Evolutionary conservation across 1,140 invertebrate species (phyloP), one percentile per base, ranked within the genome.

Genomic region (Diprion similis): DNA sequence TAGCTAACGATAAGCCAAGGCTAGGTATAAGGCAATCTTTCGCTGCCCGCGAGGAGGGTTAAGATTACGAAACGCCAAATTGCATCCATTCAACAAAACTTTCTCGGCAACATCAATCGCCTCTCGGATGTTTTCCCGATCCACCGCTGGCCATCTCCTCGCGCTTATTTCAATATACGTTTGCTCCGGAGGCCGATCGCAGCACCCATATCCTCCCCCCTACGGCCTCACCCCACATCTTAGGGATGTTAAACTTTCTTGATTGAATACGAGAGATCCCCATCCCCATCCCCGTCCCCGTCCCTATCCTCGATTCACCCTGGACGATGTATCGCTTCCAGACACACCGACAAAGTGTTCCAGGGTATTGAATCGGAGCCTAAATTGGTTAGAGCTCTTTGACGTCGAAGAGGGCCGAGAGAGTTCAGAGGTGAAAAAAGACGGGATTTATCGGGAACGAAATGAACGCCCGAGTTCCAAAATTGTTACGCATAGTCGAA

Each of bases 51-150:
- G 51, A 17, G 51, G 51, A 17, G 11, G 51, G n/a, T 4, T 59
- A 17, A 59, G 51, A 59, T 59, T 59, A 59, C 3, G 51, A 59
- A 59, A 59, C n/a, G 51, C 51, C 51, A 59, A 59, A 59, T 59
- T 59, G n/a, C 51, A 9, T 8, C 51, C 51, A 59, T 59, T 59
- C 11, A 59, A 59, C 6, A 59, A 59, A 59, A 13, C n/a, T 59
- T 59, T 17, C 51, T 3, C 24, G 24, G 24, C 24, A 37, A 37
- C 24, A 37, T 37, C 24, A 37, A 37, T 37, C 24, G 24, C 24
- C 24, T 59, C 51, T 17, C 51, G 51, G 11, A 17, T 59, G 51
- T 59, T 59, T 17, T 17, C 51, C n/a, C 51, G 11, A 59, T 6
- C 51, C 9, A 6, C 11, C 11, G 51, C 11, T 8, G 11, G 7